These are phyloP conservation scores for Cheiracanthium punctorium DNA, from an alignment of 2,888 invertebrate species.

Conservation along the genomic window DNA sequence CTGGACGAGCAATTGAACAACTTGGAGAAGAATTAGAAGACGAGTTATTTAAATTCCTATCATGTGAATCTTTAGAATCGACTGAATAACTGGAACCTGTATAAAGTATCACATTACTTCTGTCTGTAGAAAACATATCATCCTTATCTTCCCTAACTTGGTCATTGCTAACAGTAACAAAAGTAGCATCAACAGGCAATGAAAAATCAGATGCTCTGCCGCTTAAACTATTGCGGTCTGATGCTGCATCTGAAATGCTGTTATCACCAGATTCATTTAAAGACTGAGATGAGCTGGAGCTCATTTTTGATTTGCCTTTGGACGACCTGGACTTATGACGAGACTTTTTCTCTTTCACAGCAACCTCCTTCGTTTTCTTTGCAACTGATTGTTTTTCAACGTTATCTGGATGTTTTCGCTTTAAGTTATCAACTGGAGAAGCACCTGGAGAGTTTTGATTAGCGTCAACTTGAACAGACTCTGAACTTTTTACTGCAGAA, in stretches of 20 bases:
- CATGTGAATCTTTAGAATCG: not conserved
- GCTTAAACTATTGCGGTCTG: not conserved
- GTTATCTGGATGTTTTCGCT: conserved; percentile 35
- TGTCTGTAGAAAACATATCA: not conserved
- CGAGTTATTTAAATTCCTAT: not conserved
- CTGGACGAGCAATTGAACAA: not conserved
- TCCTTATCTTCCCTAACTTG: not conserved
- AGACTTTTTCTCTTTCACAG: conserved; percentile 19
- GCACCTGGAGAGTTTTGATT: not conserved
- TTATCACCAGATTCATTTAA: conserved; percentile 23
- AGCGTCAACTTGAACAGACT: too few species aligned
- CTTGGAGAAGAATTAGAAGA: not conserved
- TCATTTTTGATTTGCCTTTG: conserved; percentile 38
- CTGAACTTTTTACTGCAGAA: not conserved
- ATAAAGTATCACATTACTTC: not conserved
- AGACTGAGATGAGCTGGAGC: conserved; percentile 19
- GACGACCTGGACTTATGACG: not conserved
- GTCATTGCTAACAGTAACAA: not conserved
- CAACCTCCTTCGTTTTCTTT: conserved; percentile 28
- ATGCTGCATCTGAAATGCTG: not conserved
- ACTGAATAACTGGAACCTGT: not conserved
- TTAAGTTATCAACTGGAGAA: conserved; percentile 45
- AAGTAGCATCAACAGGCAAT: not conserved
- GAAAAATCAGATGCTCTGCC: not conserved
- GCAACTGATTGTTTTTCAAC: conserved; percentile 22